A percentile compares a stretch with the other conserved stretches of the same genome.
Evolutionary conservation across 2,888 invertebrate species (phyloP).

Genomic region (Slavum lentiscoides): DNA sequence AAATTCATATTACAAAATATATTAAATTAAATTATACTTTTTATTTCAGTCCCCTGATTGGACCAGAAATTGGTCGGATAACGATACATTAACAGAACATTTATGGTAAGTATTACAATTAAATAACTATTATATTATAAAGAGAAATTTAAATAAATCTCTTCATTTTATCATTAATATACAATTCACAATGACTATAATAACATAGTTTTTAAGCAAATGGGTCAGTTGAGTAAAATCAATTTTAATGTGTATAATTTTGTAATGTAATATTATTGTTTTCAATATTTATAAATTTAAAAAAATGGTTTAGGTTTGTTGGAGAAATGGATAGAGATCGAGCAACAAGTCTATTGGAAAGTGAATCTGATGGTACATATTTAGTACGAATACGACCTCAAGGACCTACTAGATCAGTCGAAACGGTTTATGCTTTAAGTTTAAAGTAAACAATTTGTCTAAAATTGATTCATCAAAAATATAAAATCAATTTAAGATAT

Average conservation of each 20-base stretch:
- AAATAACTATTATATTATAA: not conserved
- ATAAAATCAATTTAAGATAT: constrained; percentile 16
- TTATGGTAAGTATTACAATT: constrained; percentile 64
- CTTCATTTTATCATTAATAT: too few relatives aligned
- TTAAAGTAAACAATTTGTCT: constrained; percentile 70
- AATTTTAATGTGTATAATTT: too few relatives aligned
- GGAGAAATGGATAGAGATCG: constrained; percentile 84
- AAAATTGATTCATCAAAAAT: constrained; percentile 38
- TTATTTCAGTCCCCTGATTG: constrained; percentile 60
- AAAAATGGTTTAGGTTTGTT: constrained; percentile 68
- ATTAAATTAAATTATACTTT: not conserved
- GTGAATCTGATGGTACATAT: constrained; percentile 83
- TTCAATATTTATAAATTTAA: not conserved
- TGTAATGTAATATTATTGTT: too few relatives aligned
- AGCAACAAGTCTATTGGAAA: constrained; percentile 74
- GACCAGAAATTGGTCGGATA: constrained; percentile 57
- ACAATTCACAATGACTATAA: too few relatives aligned
- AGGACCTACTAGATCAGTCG: constrained; percentile 66
- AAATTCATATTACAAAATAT: not conserved
- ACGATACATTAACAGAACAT: constrained; percentile 59
- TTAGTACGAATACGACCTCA: constrained; percentile 78
- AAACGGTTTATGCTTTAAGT: constrained; percentile 81
- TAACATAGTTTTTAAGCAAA: too few relatives aligned
- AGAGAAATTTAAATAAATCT: too few relatives aligned
- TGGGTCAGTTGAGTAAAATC: too few relatives aligned